Percentiles rank a stretch among this genome's conserved stretches.
Conservation (phyloP, 2,888 invertebrate species). For the Dynastes hyllus region DNA sequence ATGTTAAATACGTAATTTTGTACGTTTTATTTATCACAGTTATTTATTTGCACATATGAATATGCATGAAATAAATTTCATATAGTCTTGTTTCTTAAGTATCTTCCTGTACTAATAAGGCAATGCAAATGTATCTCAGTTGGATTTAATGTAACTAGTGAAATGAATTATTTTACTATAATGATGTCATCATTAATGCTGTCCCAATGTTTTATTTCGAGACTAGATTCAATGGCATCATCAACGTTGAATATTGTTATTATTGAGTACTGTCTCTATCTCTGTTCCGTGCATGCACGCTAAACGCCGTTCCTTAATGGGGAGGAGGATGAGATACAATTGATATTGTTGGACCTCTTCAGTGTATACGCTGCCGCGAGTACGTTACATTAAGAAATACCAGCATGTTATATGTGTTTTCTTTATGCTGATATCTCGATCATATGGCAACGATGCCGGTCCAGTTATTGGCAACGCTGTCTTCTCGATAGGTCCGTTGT, state of each 20-base stretch:
- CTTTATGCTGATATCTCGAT: slow-evolving; percentile 47
- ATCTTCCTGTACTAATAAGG: slow-evolving; percentile 16
- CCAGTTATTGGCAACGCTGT: slow-evolving; percentile 50
- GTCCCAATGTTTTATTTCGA: slow-evolving; percentile 41
- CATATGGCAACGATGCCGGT: slow-evolving; percentile 48
- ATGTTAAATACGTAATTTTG: no score
- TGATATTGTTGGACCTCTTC: slow-evolving; percentile 40
- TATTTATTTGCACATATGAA: background rate
- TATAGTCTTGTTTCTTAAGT: background rate
- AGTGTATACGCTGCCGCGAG: slow-evolving; percentile 12
- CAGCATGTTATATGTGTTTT: slow-evolving; percentile 50
- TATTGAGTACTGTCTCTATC: slow-evolving; percentile 34
- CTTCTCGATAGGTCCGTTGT: slow-evolving; percentile 51
- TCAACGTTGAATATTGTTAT: slow-evolving; percentile 41
- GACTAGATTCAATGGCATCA: slow-evolving; percentile 42
- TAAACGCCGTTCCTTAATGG: slow-evolving; percentile 17
- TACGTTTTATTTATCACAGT: no score
- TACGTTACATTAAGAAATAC: slow-evolving; percentile 49
- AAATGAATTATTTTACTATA: slow-evolving; percentile 35
- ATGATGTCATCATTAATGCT: slow-evolving; percentile 43
- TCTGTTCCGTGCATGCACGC: slow-evolving; percentile 6
- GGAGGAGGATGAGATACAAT: slow-evolving; percentile 39
- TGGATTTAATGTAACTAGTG: slow-evolving; percentile 24
- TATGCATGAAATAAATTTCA: background rate
- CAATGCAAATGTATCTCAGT: slow-evolving; percentile 33